Percentiles rank a stretch among this genome's conserved stretches.
Evolutionary conservation across 2,113 vertebrate genomes (phyloP).

Genomic region (Sinosuthora webbiana): DNA sequence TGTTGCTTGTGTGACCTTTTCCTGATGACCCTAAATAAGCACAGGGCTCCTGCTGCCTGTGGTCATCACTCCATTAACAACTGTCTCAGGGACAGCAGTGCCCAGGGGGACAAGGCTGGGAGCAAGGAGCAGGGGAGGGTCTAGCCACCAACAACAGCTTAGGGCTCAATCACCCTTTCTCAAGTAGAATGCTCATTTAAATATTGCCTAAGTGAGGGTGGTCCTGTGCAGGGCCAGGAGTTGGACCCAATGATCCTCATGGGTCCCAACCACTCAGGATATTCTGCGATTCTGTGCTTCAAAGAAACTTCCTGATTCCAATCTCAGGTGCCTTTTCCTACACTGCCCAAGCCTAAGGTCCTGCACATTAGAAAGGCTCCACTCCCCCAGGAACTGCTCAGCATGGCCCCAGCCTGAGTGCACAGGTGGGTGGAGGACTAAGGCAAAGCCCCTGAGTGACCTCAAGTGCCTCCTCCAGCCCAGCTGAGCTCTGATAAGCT

Average conservation of each 20-base stretch:
- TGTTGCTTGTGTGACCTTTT: background rate
- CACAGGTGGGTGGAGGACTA: background rate
- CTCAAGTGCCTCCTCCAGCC: background rate
- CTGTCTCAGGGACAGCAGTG: background rate
- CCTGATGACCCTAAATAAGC: background rate
- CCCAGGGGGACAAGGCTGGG: background rate
- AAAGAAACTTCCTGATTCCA: background rate
- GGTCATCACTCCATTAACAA: background rate
- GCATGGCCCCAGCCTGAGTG: background rate
- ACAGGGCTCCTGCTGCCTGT: background rate
- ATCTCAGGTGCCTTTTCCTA: background rate
- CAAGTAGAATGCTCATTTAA: background rate
- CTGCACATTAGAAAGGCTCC: background rate
- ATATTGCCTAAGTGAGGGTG: background rate
- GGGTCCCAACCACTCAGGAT: background rate
- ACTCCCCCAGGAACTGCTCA: background rate
- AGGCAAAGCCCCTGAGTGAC: background rate
- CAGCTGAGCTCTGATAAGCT: background rate
- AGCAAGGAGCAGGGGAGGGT: background rate
- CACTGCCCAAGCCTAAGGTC: background rate
- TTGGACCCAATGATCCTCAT: background rate
- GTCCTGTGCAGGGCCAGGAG: background rate
- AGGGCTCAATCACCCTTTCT: background rate
- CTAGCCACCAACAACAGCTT: background rate
- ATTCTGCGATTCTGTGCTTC: background rate